Evolutionary conservation across 2,888 invertebrate species (phyloP), one percentile per base, ranked within the genome.

Genomic region (Tetropium fuscum): DNA sequence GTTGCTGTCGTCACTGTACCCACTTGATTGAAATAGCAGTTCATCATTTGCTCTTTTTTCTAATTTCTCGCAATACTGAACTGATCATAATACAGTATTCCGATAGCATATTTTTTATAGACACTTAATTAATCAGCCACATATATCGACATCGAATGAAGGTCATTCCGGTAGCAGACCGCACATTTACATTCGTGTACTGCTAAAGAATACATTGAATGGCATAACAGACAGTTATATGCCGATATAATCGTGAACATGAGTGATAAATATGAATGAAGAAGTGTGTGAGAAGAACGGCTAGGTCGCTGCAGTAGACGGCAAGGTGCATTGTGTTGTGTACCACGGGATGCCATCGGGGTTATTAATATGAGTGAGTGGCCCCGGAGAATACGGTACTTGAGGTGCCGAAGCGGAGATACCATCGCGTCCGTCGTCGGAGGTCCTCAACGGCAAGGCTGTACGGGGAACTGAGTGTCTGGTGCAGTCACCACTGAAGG

Each of bases 191-290:
- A 55, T 55, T 27, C 18, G 45, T 36, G 38, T 43, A 53, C 58
- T 53, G 47, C 40, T 30, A 30, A 27, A 38, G 59, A 53, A 59
- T 59, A 59, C 48, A 54, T 54, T 59, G 53, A 53, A 53, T 58
- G 48, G 58, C 58, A 58, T 53, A 54, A 44, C 55, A 60, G 65
- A 70, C 70, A 64, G 72, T 72, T 70, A 70, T 68, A 53, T 57
- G 64, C 51, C 64, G 72, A 72, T 72, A 67, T 70, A 62, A 72
- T 72, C 72, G 53, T 44, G 58, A 53, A 53, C 60, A 62, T 63
- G 51, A 66, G 61, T 64, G 68, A 70, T 73, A 73, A 73, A 72
- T 74, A 73, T 72, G 72, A 74, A 73, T 72, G 69, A 72, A 66
- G 64, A 69, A 69, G 69, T 70, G 68, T 74, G 72, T 69, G 71